Base-by-base conservation (phyloP, 1,140 invertebrate species). In the Bradysia coprophila region DNA sequence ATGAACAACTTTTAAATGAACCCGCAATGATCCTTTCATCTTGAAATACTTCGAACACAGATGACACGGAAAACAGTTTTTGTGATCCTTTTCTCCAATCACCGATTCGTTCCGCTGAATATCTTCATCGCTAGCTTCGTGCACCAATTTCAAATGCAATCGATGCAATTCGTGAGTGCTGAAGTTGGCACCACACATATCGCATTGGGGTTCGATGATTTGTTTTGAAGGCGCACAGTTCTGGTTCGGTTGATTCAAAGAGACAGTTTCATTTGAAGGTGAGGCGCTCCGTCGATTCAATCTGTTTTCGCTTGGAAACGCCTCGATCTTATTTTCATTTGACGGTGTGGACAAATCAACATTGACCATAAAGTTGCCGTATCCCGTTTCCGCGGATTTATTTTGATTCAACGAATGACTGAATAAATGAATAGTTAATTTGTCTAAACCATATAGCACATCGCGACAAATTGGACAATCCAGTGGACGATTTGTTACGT, bases 401-500 rank as follows among this genome's bases (percentile, higher is more conserved):
- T 11, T 5, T 11, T 34, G 3, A 16, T 16, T 4, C 13, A 13
- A 15, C 32, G 70, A 68, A 55, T 86, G 81, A 21, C 72, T 73
- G 50, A 85, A 83, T 45, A 87, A 59, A 61, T 87, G 82, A 51
- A 85, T 83, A 2, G 81, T 86, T n/a, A 86, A 63, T 62, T 87
- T 86, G 59, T 85, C 82, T 41, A 87, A 69, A 3, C 82, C 81
- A 40, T 71, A 57, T 5, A 85, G 62, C 42, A 75, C 59, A 51
- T 85, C 80, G 45, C 74, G 71, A 54, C 82, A 87, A 20, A 85
- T 68, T 11, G 81, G 81, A 61, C 82, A 87, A 23, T 66, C 55
- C 40, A 86, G 57, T 38, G 73, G 76, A 44, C 78, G 70, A 22
- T 78, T 82, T 3, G 80, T 75, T 15, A 79, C 80, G 50, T 69